Percentiles rank a stretch among this genome's conserved stretches.
Evolutionary conservation across 2,888 invertebrate species (phyloP).

Genomic region (Microplitis deprimator): DNA sequence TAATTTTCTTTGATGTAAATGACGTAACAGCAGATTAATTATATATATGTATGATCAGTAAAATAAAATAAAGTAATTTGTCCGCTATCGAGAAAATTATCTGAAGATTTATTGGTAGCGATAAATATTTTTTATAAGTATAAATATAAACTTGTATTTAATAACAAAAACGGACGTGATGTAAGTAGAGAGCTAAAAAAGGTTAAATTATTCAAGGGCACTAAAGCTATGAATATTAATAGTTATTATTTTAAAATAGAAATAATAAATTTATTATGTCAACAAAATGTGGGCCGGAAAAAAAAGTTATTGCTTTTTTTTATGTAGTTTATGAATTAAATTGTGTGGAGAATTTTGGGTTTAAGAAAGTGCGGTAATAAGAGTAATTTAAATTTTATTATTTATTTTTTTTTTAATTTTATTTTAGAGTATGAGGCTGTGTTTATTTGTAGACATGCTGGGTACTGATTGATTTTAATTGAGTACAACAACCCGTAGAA

Average conservation of each 20-base stretch:
- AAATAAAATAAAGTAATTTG: too few relatives aligned
- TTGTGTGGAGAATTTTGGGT: too few relatives aligned
- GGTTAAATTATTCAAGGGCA: constrained; percentile 38
- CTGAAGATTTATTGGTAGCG: neutral
- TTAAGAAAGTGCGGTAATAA: neutral
- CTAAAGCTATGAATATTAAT: neutral
- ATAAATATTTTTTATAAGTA: constrained; percentile 17
- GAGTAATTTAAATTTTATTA: neutral
- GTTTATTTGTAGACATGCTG: neutral
- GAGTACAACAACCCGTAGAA: constrained; percentile 15
- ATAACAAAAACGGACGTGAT: constrained; percentile 22
- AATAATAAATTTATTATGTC: neutral
- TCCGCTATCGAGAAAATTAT: too few relatives aligned
- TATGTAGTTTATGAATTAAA: neutral
- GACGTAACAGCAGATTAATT: neutral
- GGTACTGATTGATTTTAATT: constrained; percentile 38
- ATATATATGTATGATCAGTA: too few relatives aligned
- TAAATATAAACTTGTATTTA: neutral
- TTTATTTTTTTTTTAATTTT: neutral
- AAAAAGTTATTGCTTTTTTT: neutral
- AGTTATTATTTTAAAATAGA: constrained; percentile 14
- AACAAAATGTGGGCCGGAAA: neutral
- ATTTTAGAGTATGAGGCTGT: neutral
- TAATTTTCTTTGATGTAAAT: neutral
- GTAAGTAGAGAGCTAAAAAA: constrained; percentile 20